These are phyloP conservation scores for Halotydeus destructor DNA, from an alignment of 1,140 invertebrate species.

Conservation along the genomic window DNA sequence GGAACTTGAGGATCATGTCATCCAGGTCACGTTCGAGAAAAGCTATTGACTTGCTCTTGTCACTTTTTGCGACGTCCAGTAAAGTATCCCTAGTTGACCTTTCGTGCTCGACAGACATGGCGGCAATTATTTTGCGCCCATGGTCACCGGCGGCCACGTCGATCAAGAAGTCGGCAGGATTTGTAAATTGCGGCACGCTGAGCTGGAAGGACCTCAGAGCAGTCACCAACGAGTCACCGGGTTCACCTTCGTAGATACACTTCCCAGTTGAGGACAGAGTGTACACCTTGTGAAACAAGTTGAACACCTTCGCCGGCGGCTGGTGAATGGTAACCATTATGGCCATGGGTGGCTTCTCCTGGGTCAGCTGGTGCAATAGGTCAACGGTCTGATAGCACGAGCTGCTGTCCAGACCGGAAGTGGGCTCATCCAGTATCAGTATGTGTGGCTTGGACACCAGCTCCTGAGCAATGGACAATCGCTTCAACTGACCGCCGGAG, in stretches of 20 bases:
- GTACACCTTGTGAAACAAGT: slow-evolving; percentile 10
- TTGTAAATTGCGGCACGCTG: slow-evolving; percentile 5
- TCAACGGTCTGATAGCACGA: slow-evolving; percentile 58
- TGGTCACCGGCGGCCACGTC: slow-evolving; percentile 5
- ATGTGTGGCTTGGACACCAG: slow-evolving; percentile 84
- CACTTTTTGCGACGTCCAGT: too few species aligned
- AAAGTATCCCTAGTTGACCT: too few species aligned
- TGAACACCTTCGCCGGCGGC: slow-evolving; percentile 12
- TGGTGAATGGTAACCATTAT: slow-evolving; percentile 12
- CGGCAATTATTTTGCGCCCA: background rate
- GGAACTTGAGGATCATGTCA: too few species aligned
- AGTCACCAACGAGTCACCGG: too few species aligned
- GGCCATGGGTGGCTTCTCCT: slow-evolving; percentile 1
- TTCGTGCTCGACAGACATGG: too few species aligned
- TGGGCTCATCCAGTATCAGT: slow-evolving; percentile 93
- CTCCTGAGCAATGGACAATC: slow-evolving; percentile 81
- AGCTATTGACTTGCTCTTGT: too few species aligned
- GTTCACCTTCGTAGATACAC: slow-evolving; percentile 20
- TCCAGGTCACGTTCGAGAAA: too few species aligned
- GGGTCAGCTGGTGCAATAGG: slow-evolving; percentile 49
- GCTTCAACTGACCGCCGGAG: slow-evolving; percentile 80
- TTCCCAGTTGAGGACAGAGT: slow-evolving; percentile 14
- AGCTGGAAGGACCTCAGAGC: too few species aligned
- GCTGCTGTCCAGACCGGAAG: slow-evolving; percentile 60
- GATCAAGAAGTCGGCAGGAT: slow-evolving; percentile 9